phyloP scores from a whole-genome alignment of 2,888 invertebrate genomes.

The Latheticus oryzae region DNA sequence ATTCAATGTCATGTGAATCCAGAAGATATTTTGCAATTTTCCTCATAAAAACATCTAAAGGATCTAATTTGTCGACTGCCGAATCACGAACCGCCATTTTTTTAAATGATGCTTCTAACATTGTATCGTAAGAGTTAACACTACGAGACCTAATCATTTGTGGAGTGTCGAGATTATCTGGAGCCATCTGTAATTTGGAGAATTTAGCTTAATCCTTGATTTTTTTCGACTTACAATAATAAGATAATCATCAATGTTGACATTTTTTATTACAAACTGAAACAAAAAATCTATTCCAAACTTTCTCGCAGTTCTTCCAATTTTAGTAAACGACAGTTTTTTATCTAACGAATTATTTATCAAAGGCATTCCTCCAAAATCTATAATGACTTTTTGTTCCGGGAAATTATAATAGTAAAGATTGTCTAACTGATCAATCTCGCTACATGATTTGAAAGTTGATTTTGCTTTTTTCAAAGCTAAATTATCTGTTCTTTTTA shows the following conservation, averaged over 20 bases:
- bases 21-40: conserved; percentile 43
- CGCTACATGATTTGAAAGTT: conserved; percentile 60
- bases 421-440: conserved; percentile 43
- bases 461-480: conserved; percentile 61
- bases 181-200: conserved; percentile 15
- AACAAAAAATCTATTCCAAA: conserved; percentile 20
- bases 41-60: conserved; percentile 51
- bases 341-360: conserved; percentile 39
- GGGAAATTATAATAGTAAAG: conserved; percentile 47
- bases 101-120: conserved; percentile 29
- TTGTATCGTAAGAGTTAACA: conserved; percentile 18
- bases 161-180: conserved; percentile 12
- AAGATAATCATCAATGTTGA: conserved; percentile 7
- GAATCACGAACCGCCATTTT: too few species aligned
- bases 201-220: background rate
- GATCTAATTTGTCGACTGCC: conserved; percentile 22
- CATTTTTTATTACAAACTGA: conserved; percentile 2
- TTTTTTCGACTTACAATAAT: conserved; percentile 16
- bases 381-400: conserved; percentile 55
- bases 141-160: conserved; percentile 6
- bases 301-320: conserved; percentile 1
- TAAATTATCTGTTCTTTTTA: conserved; percentile 51
- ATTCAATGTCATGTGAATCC: conserved; percentile 41
- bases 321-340: conserved; percentile 3
- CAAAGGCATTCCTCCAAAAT: conserved; percentile 60